Percentiles rank a stretch among this genome's conserved stretches.
These are phyloP conservation scores for Speoplatyrhinus poulsoni DNA, from an alignment of 2,113 vertebrate genomes.

Conservation along the genomic window DNA sequence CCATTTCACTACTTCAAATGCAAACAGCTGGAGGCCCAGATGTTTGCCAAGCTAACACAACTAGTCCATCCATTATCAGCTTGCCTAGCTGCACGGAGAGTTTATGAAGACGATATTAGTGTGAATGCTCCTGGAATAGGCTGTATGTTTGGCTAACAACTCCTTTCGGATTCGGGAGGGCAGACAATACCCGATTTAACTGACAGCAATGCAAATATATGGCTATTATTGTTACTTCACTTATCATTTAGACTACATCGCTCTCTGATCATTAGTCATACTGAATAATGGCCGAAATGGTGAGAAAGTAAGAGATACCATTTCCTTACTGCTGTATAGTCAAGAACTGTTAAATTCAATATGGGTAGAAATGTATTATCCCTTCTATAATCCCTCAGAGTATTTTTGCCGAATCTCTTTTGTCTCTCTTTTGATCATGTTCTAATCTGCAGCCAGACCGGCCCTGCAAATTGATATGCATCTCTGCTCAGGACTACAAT, in stretches of 20 bases:
- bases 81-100: background rate
- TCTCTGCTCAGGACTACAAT: too few species aligned
- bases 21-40: slow-evolving; percentile 8
- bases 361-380: too few species aligned
- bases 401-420: too few species aligned
- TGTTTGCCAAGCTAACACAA: slow-evolving; percentile 4
- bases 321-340: too few species aligned
- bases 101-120: background rate
- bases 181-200: background rate
- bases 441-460: background rate
- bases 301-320: too few species aligned
- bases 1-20: background rate
- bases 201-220: too few species aligned
- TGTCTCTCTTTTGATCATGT: background rate
- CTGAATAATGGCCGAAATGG: too few species aligned
- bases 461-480: background rate
- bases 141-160: slow-evolving; percentile 15
- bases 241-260: too few species aligned
- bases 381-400: background rate
- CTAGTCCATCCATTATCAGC: background rate
- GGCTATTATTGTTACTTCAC: too few species aligned
- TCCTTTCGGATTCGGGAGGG: slow-evolving; percentile 1
- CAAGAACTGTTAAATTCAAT: too few species aligned
- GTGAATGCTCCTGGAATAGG: slow-evolving; percentile 10
- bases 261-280: too few species aligned